A percentile compares a stretch with the other conserved stretches of the same genome.
phyloP scores from a whole-genome alignment of 2,113 vertebrate genomes.

The Solea solea region DNA sequence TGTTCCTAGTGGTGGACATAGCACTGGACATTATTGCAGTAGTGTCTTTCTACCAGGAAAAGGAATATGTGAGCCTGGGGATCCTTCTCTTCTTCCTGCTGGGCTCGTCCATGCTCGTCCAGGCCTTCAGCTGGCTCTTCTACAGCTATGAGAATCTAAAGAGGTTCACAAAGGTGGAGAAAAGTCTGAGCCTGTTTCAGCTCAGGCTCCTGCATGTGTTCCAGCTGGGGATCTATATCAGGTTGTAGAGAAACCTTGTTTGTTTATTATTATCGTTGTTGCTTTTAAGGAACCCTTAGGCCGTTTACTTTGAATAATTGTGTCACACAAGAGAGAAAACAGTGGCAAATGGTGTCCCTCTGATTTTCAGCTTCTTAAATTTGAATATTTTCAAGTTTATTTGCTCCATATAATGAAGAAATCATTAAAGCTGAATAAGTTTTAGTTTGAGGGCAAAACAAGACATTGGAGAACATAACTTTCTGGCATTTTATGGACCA shows the following conservation, averaged over 20 bases:
- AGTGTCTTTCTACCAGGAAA: slow-evolving; percentile 58
- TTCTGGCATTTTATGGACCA: too few species aligned
- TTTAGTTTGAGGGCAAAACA: too few species aligned
- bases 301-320: too few species aligned
- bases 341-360: too few species aligned
- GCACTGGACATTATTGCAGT: slow-evolving; percentile 41
- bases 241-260: slow-evolving; percentile 35
- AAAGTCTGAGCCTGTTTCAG: fast-evolving
- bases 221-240: slow-evolving; percentile 71
- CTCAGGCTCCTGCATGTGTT: slow-evolving; percentile 52
- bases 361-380: too few species aligned
- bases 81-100: slow-evolving; percentile 65
- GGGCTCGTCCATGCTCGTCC: slow-evolving; percentile 62
- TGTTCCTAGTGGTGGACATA: slow-evolving; percentile 53
- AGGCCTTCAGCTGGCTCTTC: slow-evolving; percentile 77
- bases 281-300: too few species aligned
- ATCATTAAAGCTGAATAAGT: too few species aligned
- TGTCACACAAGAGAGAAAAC: too few species aligned
- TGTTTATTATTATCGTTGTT: background rate
- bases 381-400: too few species aligned
- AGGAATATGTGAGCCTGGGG: slow-evolving; percentile 37
- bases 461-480: too few species aligned
- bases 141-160: slow-evolving; percentile 33
- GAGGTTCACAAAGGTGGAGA: slow-evolving; percentile 14
- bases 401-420: too few species aligned